Evolutionary conservation across 2,888 invertebrate genomes (phyloP).

Genomic region (Copidosoma aretas): DNA sequence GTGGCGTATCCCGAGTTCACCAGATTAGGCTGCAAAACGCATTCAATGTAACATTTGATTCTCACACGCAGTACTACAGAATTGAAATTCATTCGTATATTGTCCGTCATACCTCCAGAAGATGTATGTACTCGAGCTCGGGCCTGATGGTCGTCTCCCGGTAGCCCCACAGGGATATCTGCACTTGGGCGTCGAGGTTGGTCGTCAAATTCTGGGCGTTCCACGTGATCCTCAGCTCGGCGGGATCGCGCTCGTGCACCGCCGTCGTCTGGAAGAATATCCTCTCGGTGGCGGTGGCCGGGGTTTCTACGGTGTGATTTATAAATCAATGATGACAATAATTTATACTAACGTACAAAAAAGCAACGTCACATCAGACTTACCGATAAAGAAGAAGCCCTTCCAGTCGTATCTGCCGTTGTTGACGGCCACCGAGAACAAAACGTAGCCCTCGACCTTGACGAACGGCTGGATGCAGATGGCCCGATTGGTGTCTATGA

Average conservation of each 20-base stretch:
- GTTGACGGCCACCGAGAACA: conserved; percentile 80
- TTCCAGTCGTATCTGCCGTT: conserved; percentile 87
- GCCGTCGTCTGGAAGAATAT: conserved; percentile 80
- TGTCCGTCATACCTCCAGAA: conserved; percentile 70
- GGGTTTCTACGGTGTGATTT: conserved; percentile 79
- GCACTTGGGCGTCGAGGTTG: conserved; percentile 77
- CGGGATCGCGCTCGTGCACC: conserved; percentile 76
- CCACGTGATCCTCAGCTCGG: conserved; percentile 82
- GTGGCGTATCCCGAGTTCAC: conserved; percentile 76
- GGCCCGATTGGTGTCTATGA: conserved; percentile 81
- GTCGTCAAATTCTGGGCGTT: conserved; percentile 84
- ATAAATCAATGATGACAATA: too few relatives aligned
- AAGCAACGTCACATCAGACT: conserved; percentile 41
- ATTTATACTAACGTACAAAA: neutral
- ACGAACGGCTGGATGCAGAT: conserved; percentile 89
- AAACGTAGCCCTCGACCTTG: conserved; percentile 86
- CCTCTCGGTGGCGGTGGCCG: conserved; percentile 83
- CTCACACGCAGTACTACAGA: too few relatives aligned
- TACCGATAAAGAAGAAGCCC: conserved; percentile 90
- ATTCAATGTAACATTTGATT: neutral
- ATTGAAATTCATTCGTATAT: too few relatives aligned
- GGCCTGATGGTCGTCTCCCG: conserved; percentile 83
- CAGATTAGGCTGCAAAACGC: conserved; percentile 42
- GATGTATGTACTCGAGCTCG: conserved; percentile 80
- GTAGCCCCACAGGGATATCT: conserved; percentile 89